Conservation (phyloP, 2,888 invertebrate genomes). For the Eristalinus aeneus region DNA sequence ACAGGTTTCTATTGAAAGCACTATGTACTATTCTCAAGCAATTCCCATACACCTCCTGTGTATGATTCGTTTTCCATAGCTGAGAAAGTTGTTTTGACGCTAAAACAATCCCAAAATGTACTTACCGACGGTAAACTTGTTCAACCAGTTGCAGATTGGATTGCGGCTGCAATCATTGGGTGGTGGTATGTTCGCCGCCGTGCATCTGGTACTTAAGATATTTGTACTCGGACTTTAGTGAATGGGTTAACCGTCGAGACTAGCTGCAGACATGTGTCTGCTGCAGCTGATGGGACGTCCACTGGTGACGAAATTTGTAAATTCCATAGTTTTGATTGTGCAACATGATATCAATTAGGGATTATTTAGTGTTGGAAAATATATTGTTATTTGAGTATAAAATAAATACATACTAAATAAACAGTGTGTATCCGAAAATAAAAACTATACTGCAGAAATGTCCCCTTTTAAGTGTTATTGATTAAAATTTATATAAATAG, state of each 20-base stretch:
- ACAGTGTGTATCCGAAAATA: too few relatives aligned
- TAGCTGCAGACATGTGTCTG: slow-evolving; percentile 38
- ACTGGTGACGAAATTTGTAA: slow-evolving; percentile 33
- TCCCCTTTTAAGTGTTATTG: too few relatives aligned
- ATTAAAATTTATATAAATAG: too few relatives aligned
- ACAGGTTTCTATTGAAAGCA: background rate
- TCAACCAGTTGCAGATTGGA: slow-evolving; percentile 45
- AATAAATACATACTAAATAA: too few relatives aligned
- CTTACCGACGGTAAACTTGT: slow-evolving; percentile 39
- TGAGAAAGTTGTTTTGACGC: slow-evolving; percentile 63
- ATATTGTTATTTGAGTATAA: background rate
- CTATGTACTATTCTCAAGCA: slow-evolving; percentile 5
- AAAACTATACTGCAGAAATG: too few relatives aligned
- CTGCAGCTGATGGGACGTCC: slow-evolving; percentile 21
- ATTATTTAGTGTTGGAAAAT: background rate
- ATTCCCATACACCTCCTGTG: background rate
- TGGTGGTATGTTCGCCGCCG: slow-evolving; percentile 11
- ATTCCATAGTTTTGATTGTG: slow-evolving; percentile 22
- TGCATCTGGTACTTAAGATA: slow-evolving; percentile 17
- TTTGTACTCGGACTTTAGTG: background rate
- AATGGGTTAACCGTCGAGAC: slow-evolving; percentile 37
- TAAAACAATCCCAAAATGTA: slow-evolving; percentile 30
- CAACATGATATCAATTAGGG: background rate
- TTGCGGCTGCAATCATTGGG: slow-evolving; percentile 27
- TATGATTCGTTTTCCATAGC: slow-evolving; percentile 13